Base-by-base conservation (phyloP, 2,113 vertebrate species). In the Myxocyprinus asiaticus region DNA sequence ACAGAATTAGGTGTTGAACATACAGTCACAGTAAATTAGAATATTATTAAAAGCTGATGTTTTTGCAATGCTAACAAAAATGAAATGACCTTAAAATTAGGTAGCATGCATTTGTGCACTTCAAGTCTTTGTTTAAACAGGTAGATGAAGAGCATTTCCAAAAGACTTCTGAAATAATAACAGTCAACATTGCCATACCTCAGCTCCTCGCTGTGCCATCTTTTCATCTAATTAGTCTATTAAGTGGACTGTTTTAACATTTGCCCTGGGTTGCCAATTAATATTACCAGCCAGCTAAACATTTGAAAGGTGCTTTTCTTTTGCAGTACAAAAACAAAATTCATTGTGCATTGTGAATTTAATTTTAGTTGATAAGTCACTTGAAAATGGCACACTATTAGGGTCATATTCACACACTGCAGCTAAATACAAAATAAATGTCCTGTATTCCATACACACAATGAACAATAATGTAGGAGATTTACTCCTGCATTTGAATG, bases 221-320 rank as follows among this genome's bases (percentile, higher is more conserved):
- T 78, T 87, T 87, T 90, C 72, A 85, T 83, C 82, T 89, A 90
- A 93, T 91, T 89, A 87, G 87, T 88, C 86, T 78, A 86, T 88
- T 89, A 90, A 83, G 76, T 76, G 76, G 77, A 78, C 83, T 84
- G 85, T 80, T 72, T 87, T 85, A 88, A 87, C 84, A 85, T 91
- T 89, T 89, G 86, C 83, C 86, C 86, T 70, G 43, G 80, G 79
- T 84, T 84, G 71, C 77, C 85, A 89, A 88, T 88, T 86, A 87
- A 33, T 3, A 33, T 33, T 33, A 33, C 22, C 22, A 3, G 22
- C 22, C 22, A 33, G 22, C 1, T 33, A 33, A 33, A 33, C 22
- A 33, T 33, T 33, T 33, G 22, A 82, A 85, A 82, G 62, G 70
- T 81, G 86, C 80, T 85, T 77, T 79, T 80, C 22, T 33, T 33